Percentiles rank a stretch among this genome's conserved stretches.
Conservation (phyloP, 1,140 invertebrate species). For the Drosophila erecta region DNA sequence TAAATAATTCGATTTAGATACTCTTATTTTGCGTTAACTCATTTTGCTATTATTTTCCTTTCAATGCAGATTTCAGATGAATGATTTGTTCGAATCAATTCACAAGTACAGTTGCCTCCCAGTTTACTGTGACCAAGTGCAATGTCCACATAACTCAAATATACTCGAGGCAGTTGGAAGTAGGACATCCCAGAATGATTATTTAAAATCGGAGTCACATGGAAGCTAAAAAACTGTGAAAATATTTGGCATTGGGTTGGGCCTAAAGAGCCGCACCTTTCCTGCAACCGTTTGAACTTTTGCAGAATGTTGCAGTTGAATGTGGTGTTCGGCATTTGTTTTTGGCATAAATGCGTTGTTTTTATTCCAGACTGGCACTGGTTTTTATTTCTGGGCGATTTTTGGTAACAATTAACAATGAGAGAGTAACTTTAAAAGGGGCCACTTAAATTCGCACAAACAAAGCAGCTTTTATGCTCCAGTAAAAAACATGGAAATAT, state of each 20-base stretch:
- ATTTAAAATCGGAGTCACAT: neutral
- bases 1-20: slow-evolving; percentile 12
- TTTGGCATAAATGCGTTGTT: neutral
- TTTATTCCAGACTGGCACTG: neutral
- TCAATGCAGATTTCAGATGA: no score
- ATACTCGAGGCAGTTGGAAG: no score
- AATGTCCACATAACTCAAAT: no score
- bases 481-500: slow-evolving; percentile 2
- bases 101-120: no score
- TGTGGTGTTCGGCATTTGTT: slow-evolving; percentile 1
- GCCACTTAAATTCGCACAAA: slow-evolving; percentile 12
- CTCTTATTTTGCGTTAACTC: neutral
- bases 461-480: neutral
- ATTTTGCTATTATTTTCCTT: no score
- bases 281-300: neutral
- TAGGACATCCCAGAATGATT: neutral
- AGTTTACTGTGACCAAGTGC: no score
- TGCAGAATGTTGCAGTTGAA: neutral
- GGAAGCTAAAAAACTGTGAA: slow-evolving; percentile 4
- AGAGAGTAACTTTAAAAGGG: slow-evolving; percentile 2
- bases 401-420: neutral
- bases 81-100: no score
- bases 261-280: slow-evolving; percentile 5
- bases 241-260: neutral
- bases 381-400: neutral